Conservation (phyloP, 2,797 vertebrate genomes). For the Paratrypauchen microcephalus region DNA sequence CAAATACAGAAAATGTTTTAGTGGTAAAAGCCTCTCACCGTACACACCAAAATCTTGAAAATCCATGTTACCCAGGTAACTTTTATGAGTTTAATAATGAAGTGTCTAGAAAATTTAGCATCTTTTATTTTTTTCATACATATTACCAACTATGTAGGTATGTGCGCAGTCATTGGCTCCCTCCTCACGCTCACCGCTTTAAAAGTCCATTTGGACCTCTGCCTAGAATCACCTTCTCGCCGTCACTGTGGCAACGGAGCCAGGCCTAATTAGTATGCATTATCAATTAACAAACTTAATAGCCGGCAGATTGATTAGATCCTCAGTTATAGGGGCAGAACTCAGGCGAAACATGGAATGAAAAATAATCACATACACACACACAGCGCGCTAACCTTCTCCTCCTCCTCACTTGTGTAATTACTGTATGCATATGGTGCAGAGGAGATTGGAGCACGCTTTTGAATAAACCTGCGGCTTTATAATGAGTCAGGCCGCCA, state of each 20-base stretch:
- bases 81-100: not conserved
- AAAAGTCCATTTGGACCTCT: slow-evolving; percentile 99
- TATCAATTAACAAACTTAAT: slow-evolving; percentile 99
- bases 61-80: not conserved
- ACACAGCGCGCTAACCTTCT: slow-evolving; percentile 73
- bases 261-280: slow-evolving; percentile 99
- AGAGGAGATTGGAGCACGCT: slow-evolving; percentile 87
- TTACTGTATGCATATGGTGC: slow-evolving; percentile 95
- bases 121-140: not conserved
- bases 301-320: slow-evolving; percentile 99
- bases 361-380: slow-evolving; percentile 88
- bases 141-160: not conserved
- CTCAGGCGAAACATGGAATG: slow-evolving; percentile 98
- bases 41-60: not conserved
- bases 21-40: not conserved
- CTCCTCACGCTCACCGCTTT: slow-evolving; percentile 94
- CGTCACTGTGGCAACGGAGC: slow-evolving; percentile 98
- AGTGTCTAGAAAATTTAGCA: not conserved
- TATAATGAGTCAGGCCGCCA: slow-evolving; percentile 81
- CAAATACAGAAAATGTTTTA: not conserved
- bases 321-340: slow-evolving; percentile 99
- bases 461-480: slow-evolving; percentile 85
- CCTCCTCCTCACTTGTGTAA: slow-evolving; percentile 89
- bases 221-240: slow-evolving; percentile 99
- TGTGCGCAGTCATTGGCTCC: slow-evolving; percentile 82